Evolutionary conservation across 1,140 invertebrate species (phyloP).

Genomic region (Saccostrea echinata): DNA sequence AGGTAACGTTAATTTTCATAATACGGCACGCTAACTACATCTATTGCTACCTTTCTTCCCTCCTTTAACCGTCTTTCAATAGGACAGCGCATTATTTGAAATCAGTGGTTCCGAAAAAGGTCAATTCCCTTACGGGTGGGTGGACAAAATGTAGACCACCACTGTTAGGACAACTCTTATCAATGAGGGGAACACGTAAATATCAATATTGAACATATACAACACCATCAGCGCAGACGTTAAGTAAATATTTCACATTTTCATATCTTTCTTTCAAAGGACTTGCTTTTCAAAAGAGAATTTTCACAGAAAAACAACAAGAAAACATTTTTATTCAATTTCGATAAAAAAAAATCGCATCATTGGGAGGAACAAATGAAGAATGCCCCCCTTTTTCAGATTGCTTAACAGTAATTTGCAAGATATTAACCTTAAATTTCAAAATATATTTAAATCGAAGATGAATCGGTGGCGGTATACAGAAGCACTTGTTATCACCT

Average conservation of each 20-base stretch:
- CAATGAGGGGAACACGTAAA: background rate
- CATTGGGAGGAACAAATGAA: background rate
- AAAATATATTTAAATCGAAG: background rate
- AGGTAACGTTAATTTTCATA: no score
- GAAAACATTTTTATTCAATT: background rate
- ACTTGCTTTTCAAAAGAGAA: background rate
- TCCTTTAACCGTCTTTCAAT: no score
- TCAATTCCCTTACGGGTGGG: no score
- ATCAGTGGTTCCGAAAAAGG: no score
- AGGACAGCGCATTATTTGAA: no score
- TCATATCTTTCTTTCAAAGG: background rate
- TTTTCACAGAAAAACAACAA: background rate
- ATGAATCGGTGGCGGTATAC: background rate
- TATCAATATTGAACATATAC: background rate
- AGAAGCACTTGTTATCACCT: background rate
- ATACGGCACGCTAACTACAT: no score
- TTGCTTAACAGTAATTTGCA: background rate
- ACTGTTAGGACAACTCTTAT: no score
- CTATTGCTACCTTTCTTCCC: no score
- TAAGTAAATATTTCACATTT: background rate
- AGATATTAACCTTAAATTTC: background rate
- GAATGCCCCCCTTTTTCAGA: background rate
- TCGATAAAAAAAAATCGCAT: background rate
- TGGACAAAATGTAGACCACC: no score
- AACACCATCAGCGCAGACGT: background rate